A percentile compares a stretch with the other conserved stretches of the same genome.
phyloP scores from a whole-genome alignment of 1,140 invertebrate species.

The Papilio machaon region DNA sequence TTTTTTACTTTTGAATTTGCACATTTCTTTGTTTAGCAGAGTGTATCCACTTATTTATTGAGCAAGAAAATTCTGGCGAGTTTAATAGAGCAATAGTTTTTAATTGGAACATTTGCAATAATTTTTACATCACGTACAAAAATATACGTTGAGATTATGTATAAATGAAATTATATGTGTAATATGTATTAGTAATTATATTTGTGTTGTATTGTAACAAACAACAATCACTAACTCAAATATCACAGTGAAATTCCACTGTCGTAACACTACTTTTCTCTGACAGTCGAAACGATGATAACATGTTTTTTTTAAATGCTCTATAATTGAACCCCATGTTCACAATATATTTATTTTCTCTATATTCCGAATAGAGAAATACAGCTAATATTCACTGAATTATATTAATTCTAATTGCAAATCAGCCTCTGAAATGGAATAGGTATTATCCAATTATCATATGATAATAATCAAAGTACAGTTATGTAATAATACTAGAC shows the following conservation, averaged over 20 bases:
- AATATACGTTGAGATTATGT: background rate
- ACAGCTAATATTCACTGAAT: background rate
- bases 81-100: background rate
- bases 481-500: background rate
- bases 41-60: background rate
- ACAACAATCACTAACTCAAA: too few species aligned
- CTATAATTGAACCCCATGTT: too few species aligned
- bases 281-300: too few species aligned
- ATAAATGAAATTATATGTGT: too few species aligned
- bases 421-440: slow-evolving; percentile 9
- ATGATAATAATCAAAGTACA: background rate
- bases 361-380: background rate
- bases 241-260: too few species aligned
- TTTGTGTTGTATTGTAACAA: too few species aligned
- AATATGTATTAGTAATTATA: background rate
- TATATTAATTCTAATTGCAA: slow-evolving; percentile 35
- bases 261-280: too few species aligned
- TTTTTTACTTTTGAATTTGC: background rate
- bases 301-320: too few species aligned
- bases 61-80: background rate
- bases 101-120: background rate
- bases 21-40: background rate
- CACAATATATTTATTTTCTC: too few species aligned
- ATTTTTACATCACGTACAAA: background rate
- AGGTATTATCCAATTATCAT: slow-evolving; percentile 21